Evolutionary conservation across 2,888 invertebrate genomes (phyloP).

Genomic region (Auanema sp.): DNA sequence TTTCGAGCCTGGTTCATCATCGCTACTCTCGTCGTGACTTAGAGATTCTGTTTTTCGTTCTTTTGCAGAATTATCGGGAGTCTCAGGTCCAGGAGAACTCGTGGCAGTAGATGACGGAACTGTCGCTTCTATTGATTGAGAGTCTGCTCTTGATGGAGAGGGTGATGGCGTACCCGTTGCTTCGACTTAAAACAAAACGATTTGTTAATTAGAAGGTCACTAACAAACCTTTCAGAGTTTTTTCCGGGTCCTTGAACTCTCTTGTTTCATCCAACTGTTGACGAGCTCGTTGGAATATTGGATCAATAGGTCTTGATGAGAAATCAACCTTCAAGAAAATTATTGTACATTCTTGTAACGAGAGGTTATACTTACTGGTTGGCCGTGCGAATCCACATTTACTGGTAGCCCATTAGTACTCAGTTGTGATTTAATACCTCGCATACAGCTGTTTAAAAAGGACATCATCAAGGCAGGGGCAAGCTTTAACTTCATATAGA

Average conservation of each 20-base stretch:
- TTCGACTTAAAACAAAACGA: conserved; percentile 2
- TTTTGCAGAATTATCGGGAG: too few relatives aligned
- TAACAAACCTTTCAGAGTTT: background rate
- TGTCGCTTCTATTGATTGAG: too few relatives aligned
- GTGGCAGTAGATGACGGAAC: too few relatives aligned
- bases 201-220: background rate
- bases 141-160: conserved; percentile 6
- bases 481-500: conserved; percentile 30
- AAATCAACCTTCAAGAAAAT: conserved; percentile 52
- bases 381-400: conserved; percentile 46
- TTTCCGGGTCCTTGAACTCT: conserved; percentile 9
- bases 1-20: conserved; percentile 34
- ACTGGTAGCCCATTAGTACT: conserved; percentile 49
- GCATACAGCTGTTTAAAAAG: conserved; percentile 57
- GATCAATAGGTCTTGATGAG: conserved; percentile 57
- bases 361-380: conserved; percentile 30
- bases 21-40: conserved; percentile 25
- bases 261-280: conserved; percentile 41
- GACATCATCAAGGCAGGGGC: conserved; percentile 58
- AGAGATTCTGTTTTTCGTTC: too few relatives aligned
- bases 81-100: too few relatives aligned
- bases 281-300: conserved; percentile 57
- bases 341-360: background rate
- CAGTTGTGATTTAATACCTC: conserved; percentile 50
- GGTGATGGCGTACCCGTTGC: background rate